phyloP scores from a whole-genome alignment of 2,797 vertebrate species.

The Megaceryle alcyon region DNA sequence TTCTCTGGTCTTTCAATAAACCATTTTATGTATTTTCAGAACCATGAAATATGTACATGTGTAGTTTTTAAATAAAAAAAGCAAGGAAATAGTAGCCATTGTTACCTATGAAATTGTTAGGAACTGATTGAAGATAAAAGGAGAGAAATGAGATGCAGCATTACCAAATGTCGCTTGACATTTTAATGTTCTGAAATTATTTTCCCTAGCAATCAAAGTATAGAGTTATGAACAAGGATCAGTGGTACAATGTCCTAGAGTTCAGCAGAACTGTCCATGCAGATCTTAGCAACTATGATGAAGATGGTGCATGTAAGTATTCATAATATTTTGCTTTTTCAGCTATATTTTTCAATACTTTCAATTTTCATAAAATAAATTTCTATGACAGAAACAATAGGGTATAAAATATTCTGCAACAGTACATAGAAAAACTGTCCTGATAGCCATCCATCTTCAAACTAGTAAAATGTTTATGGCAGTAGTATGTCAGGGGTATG shows the following conservation, averaged over 20 bases:
- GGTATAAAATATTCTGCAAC: neutral
- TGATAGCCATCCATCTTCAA: neutral
- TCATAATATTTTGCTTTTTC: neutral
- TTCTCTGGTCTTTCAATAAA: neutral
- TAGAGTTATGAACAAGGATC: conserved; percentile 98
- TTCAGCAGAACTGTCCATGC: conserved; percentile 95
- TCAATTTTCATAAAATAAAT: neutral
- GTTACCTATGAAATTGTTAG: neutral
- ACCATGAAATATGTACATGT: neutral
- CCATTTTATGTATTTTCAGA: neutral
- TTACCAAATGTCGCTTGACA: neutral
- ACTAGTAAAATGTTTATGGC: neutral
- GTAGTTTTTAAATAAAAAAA: neutral
- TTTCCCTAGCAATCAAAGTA: conserved; percentile 92
- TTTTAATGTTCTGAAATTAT: conserved; percentile 52
- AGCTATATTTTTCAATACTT: neutral
- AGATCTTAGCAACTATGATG: conserved; percentile 98
- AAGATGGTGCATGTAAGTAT: conserved; percentile 97
- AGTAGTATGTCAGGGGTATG: neutral
- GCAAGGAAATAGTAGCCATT: neutral
- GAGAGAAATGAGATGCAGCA: neutral
- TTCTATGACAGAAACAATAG: neutral
- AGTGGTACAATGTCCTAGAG: conserved; percentile 98
- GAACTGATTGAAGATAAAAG: neutral
- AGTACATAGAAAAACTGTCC: neutral